Evolutionary conservation across 2,113 vertebrate species (phyloP).

Genomic region (Phycodurus eques): DNA sequence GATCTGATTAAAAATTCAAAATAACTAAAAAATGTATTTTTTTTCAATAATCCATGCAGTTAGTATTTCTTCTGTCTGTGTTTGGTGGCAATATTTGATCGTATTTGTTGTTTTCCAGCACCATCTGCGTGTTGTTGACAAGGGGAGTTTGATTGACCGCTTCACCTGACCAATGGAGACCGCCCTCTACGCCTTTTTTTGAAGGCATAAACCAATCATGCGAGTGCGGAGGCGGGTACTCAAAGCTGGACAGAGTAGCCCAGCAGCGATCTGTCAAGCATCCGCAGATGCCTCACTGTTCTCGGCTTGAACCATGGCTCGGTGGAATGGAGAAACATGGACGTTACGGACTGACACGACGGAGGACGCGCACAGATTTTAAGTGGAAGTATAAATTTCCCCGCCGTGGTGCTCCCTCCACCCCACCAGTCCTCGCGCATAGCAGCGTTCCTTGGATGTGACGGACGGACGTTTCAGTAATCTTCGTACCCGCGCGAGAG

Average conservation of each 20-base stretch:
- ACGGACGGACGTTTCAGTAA: not conserved
- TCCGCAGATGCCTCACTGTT: constrained; percentile 1
- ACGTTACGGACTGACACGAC: constrained; percentile 25
- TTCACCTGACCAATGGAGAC: constrained; percentile 16
- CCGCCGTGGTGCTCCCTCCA: not conserved
- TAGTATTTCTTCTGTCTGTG: not conserved
- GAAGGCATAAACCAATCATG: constrained; percentile 19
- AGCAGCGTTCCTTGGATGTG: constrained; percentile 2
- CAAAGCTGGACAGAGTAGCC: not conserved
- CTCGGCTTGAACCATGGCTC: not conserved
- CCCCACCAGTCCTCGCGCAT: not conserved
- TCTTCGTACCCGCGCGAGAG: constrained; percentile 1
- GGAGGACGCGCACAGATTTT: constrained; percentile 12
- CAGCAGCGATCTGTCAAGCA: constrained; percentile 39
- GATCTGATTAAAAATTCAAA: too few relatives aligned
- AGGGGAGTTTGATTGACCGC: constrained; percentile 22
- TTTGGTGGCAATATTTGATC: not conserved
- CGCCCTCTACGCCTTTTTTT: fast-evolving
- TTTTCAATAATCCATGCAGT: too few relatives aligned
- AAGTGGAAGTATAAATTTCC: constrained; percentile 30
- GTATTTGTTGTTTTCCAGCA: not conserved
- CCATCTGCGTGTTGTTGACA: constrained; percentile 3
- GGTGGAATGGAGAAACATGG: constrained; percentile 45
- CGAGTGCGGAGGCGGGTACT: not conserved
- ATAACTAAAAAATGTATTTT: too few relatives aligned